phyloP scores from a whole-genome alignment of 2,113 vertebrate species.

The Procavia capensis region DNA sequence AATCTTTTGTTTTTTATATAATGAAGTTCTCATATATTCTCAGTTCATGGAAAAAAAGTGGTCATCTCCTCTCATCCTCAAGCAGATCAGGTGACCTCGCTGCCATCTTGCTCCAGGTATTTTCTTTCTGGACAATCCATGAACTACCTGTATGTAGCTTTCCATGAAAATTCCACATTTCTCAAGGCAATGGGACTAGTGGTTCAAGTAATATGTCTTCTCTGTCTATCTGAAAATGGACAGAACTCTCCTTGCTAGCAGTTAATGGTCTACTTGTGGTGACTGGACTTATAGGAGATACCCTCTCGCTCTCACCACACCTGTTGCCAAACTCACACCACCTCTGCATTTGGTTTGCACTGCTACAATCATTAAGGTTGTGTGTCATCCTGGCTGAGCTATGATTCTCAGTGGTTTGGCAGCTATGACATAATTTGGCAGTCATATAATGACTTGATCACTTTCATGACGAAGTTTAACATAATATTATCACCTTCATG shows the following conservation, averaged over 20 bases:
- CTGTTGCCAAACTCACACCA: background rate
- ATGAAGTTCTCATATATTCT: no score
- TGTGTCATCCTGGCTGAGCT: no score
- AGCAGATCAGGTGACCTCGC: background rate
- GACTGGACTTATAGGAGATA: background rate
- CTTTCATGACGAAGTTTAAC: no score
- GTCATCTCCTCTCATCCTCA: accelerated
- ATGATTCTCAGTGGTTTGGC: no score
- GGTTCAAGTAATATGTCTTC: background rate
- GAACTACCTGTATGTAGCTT: background rate
- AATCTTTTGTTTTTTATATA: no score
- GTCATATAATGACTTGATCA: no score
- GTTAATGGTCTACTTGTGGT: background rate
- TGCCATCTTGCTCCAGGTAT: background rate
- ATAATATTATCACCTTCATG: no score
- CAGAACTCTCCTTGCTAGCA: background rate
- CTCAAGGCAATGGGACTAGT: background rate
- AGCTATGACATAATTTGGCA: no score
- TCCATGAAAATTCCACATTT: background rate
- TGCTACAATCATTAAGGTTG: no score
- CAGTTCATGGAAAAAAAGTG: background rate
- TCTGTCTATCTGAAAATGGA: background rate
- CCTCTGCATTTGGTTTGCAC: background rate
- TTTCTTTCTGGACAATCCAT: background rate
- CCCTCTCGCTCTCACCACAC: background rate